A percentile compares a stretch with the other conserved stretches of the same genome.
Conservation (phyloP, 2,888 invertebrate species). For the Sylvicola cinctus region DNA sequence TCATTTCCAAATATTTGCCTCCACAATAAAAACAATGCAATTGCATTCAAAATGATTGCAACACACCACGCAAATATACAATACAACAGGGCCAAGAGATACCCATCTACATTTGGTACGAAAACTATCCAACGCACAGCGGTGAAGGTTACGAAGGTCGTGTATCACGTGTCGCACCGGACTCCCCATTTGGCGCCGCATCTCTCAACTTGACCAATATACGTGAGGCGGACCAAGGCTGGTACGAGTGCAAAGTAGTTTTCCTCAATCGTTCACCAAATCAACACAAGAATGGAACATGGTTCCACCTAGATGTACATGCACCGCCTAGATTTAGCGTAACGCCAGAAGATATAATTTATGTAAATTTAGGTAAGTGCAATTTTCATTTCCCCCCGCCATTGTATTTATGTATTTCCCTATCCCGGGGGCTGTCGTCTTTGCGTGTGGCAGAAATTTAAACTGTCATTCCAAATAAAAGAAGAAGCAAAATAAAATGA, state of each 20-base stretch:
- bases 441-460: no score
- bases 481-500: no score
- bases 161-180: constrained; percentile 71
- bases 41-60: no score
- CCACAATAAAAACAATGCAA: no score
- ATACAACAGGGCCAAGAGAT: constrained; percentile 74
- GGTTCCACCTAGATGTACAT: constrained; percentile 96
- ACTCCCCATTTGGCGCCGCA: constrained; percentile 75
- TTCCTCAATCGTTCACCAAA: constrained; percentile 88
- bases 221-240: constrained; percentile 82
- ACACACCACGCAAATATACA: no score
- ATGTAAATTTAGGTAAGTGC: constrained; percentile 65
- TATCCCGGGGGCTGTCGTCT: background rate
- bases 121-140: constrained; percentile 91
- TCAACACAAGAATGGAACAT: constrained; percentile 84
- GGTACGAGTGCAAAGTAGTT: constrained; percentile 91
- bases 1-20: no score
- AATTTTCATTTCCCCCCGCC: background rate
- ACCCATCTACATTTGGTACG: constrained; percentile 96
- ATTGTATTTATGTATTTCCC: background rate
- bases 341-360: constrained; percentile 89
- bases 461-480: no score
- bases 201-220: constrained; percentile 92
- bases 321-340: constrained; percentile 89
- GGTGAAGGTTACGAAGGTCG: constrained; percentile 86